Evolutionary conservation across 2,888 invertebrate genomes (phyloP).

Genomic region (Neoaliturus tenellus): DNA sequence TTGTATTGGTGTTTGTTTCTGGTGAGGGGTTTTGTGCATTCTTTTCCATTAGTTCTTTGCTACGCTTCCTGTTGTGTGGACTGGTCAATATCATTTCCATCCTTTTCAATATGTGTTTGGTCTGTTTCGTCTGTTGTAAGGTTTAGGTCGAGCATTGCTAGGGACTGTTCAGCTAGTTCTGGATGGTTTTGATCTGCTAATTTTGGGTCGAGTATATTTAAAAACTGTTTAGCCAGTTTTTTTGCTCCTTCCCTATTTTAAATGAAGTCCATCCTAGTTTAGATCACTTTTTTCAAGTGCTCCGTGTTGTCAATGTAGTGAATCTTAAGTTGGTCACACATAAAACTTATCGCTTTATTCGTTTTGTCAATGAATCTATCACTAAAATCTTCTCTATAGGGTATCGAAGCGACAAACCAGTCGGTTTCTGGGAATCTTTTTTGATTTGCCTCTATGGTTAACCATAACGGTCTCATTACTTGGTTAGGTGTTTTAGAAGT

Average conservation of each 20-base stretch:
- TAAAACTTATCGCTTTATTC: not conserved
- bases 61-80: no score
- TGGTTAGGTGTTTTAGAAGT: no score
- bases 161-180: no score
- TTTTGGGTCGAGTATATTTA: not conserved
- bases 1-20: not conserved
- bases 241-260: not conserved
- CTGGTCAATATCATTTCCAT: no score
- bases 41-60: no score
- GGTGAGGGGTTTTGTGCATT: no score
- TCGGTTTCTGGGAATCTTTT: not conserved
- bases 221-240: not conserved
- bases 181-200: not conserved
- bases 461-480: not conserved
- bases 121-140: no score
- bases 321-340: not conserved
- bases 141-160: no score
- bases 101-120: not conserved
- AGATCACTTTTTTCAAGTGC: not conserved
- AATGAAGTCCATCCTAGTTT: not conserved
- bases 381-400: not conserved
- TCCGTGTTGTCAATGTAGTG: constrained; percentile 17
- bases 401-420: not conserved
- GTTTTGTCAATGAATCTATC: not conserved
- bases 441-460: not conserved